Evolutionary conservation across 1,140 invertebrate genomes (phyloP).

Genomic region (Scaptomyza hsui): DNA sequence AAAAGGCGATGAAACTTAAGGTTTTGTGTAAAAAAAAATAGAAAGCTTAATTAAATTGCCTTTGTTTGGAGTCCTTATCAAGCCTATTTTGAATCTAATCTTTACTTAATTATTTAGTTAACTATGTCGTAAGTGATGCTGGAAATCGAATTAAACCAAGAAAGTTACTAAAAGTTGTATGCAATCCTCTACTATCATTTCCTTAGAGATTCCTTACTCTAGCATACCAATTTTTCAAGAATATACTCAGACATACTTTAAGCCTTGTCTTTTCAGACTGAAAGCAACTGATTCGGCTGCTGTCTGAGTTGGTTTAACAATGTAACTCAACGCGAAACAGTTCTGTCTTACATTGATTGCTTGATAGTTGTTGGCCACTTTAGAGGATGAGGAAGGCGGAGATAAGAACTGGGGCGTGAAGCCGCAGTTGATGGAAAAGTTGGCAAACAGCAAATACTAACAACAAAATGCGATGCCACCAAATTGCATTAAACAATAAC

Average conservation of each 20-base stretch:
- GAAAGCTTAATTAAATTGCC: too few relatives aligned
- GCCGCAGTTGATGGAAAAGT: constrained; percentile 25
- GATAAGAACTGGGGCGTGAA: background rate
- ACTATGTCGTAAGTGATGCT: too few relatives aligned
- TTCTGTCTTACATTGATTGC: background rate
- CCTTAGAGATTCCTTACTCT: too few relatives aligned
- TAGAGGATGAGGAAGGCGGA: too few relatives aligned
- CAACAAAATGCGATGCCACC: constrained; percentile 24
- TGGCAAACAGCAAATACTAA: constrained; percentile 15
- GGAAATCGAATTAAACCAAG: too few relatives aligned
- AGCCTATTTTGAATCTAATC: too few relatives aligned
- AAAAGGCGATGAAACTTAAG: too few relatives aligned
- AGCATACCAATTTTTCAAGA: background rate
- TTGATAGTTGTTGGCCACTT: constrained; percentile 7
- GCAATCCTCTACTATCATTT: too few relatives aligned
- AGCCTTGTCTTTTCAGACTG: background rate
- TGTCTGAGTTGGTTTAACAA: background rate
- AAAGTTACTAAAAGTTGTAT: too few relatives aligned
- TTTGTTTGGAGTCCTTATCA: too few relatives aligned
- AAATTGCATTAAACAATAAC: constrained; percentile 71
- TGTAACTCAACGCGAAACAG: background rate
- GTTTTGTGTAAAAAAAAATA: too few relatives aligned
- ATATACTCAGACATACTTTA: constrained; percentile 6
- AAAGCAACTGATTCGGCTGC: background rate
- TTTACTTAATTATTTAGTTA: too few relatives aligned